A percentile compares a stretch with the other conserved stretches of the same genome.
Conservation (phyloP, 1,140 invertebrate genomes). For the Reticulitermes speratus region DNA sequence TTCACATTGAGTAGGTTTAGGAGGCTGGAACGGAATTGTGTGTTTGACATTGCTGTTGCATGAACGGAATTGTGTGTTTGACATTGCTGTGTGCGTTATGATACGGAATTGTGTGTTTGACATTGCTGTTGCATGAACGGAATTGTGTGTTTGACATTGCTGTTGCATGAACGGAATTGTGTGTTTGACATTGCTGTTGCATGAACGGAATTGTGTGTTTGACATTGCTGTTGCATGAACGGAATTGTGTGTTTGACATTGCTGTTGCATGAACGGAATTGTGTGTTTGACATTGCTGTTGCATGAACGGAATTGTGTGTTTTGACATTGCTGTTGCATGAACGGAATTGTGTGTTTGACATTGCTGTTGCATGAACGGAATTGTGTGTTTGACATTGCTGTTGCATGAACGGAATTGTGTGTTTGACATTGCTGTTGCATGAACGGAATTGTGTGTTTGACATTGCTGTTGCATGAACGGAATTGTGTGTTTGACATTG, state of each 20-base stretch:
- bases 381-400: not conserved
- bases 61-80: not conserved
- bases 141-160: not conserved
- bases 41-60: no score
- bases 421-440: no score
- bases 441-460: not conserved
- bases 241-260: not conserved
- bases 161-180: constrained; percentile 12
- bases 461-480: no score
- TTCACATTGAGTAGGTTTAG: not conserved
- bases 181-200: no score
- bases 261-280: constrained; percentile 11
- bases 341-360: not conserved
- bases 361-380: no score
- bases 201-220: not conserved
- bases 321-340: no score
- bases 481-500: not conserved
- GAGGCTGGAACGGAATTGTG: not conserved
- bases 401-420: constrained; percentile 12
- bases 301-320: not conserved
- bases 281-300: no score
- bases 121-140: no score
- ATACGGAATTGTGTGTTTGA: not conserved
- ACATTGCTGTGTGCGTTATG: no score
- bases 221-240: no score